These are phyloP conservation scores for Planiliza haematocheilus DNA, from an alignment of 2,113 vertebrate species.

Conservation along the genomic window DNA sequence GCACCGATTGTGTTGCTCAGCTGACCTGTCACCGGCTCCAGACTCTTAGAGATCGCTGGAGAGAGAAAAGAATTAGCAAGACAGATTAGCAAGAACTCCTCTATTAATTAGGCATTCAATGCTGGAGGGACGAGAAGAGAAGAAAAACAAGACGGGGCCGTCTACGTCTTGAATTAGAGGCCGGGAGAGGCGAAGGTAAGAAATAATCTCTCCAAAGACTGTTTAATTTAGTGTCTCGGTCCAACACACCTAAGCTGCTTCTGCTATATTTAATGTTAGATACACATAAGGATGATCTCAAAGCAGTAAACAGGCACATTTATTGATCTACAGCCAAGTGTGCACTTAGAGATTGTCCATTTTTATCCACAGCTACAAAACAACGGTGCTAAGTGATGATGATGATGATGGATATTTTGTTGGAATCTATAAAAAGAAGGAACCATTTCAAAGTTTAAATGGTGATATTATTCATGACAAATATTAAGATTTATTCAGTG, in stretches of 20 bases:
- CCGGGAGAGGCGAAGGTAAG: constrained; percentile 27
- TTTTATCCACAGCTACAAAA: neutral
- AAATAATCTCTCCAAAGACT: constrained; percentile 27
- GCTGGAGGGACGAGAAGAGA: neutral
- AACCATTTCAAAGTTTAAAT: too few relatives aligned
- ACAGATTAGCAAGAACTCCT: constrained; percentile 26
- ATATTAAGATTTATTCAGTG: too few relatives aligned
- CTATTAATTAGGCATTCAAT: constrained; percentile 31
- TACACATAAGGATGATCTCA: constrained; percentile 18
- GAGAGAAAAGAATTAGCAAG: constrained; percentile 4
- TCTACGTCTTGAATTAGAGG: constrained; percentile 11
- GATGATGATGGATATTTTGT: too few relatives aligned
- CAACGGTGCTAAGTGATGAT: too few relatives aligned
- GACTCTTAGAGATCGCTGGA: constrained; percentile 85
- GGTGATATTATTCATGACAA: too few relatives aligned
- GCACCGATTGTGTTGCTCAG: constrained; percentile 88
- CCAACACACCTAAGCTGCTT: constrained; percentile 31
- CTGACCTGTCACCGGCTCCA: constrained; percentile 92
- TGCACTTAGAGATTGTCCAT: neutral
- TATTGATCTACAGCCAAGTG: constrained; percentile 27
- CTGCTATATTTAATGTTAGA: constrained; percentile 40
- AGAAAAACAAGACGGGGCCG: neutral
- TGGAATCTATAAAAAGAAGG: too few relatives aligned
- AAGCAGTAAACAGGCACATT: constrained; percentile 34
- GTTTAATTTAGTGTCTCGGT: constrained; percentile 26